Conservation (phyloP, 2,797 vertebrate genomes). For the Chrosomus eos region DNA sequence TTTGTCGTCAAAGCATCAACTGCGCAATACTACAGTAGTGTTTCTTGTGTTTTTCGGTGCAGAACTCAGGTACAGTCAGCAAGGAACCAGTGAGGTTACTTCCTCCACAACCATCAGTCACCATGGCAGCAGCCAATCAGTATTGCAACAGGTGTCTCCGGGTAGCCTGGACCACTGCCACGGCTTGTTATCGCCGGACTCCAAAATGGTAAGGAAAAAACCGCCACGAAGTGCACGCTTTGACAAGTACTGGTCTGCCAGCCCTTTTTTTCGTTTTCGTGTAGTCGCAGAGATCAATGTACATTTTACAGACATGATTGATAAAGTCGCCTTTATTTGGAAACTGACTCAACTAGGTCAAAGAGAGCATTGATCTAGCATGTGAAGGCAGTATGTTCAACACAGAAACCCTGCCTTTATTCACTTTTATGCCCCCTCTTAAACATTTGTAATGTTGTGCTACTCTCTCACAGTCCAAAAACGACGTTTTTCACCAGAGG, state of each 20-base stretch:
- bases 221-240: not conserved
- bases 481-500: not conserved
- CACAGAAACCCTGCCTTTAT: slow-evolving; percentile 26
- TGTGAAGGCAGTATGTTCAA: slow-evolving; percentile 29
- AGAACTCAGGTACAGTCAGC: slow-evolving; percentile 91
- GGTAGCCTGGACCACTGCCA: slow-evolving; percentile 91
- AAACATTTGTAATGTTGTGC: slow-evolving; percentile 50
- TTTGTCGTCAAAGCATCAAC: slow-evolving; percentile 1
- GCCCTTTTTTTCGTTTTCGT: not conserved
- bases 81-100: slow-evolving; percentile 87
- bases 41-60: slow-evolving; percentile 56
- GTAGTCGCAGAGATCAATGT: slow-evolving; percentile 37
- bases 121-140: slow-evolving; percentile 90
- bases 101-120: slow-evolving; percentile 94
- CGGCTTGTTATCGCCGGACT: slow-evolving; percentile 92
- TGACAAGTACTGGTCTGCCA: not conserved
- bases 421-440: slow-evolving; percentile 9
- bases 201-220: slow-evolving; percentile 92
- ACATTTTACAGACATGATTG: slow-evolving; percentile 47
- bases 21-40: not conserved
- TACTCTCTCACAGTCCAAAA: slow-evolving; percentile 19
- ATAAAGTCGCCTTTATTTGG: slow-evolving; percentile 40
- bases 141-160: slow-evolving; percentile 97
- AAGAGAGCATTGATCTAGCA: slow-evolving; percentile 39
- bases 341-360: slow-evolving; percentile 46